Percentiles rank a stretch among this genome's conserved stretches.
phyloP scores from a whole-genome alignment of 2,888 invertebrate species.

The Lasiommata megera region DNA sequence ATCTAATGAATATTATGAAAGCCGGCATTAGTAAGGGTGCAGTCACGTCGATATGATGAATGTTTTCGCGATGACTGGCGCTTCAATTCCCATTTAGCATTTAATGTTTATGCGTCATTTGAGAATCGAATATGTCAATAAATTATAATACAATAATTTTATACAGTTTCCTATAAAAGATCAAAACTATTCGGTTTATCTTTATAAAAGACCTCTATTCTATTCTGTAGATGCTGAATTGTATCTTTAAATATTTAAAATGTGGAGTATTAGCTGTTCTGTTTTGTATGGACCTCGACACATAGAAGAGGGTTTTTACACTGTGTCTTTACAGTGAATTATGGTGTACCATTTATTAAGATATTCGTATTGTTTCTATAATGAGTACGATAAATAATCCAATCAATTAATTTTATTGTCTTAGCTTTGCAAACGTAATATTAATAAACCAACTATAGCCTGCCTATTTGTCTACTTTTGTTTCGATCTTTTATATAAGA shows the following conservation, averaged over 20 bases:
- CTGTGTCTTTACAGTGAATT: too few relatives aligned
- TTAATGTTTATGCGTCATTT: conserved; percentile 35
- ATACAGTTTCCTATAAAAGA: conserved; percentile 3
- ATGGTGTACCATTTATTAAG: too few relatives aligned
- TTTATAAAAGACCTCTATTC: not conserved
- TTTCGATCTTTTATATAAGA: too few relatives aligned
- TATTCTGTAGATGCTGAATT: not conserved
- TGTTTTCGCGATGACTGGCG: conserved; percentile 67
- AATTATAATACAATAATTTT: conserved; percentile 15
- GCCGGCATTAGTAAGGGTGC: conserved; percentile 58
- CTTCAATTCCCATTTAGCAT: conserved; percentile 63
- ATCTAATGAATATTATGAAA: conserved; percentile 79
- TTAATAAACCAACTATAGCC: too few relatives aligned
- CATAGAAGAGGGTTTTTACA: too few relatives aligned
- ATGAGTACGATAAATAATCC: too few relatives aligned
- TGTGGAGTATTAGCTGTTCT: too few relatives aligned
- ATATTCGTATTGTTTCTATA: too few relatives aligned
- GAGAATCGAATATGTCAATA: conserved; percentile 13
- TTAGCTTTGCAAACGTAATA: too few relatives aligned
- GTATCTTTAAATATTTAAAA: not conserved
- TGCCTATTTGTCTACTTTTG: too few relatives aligned
- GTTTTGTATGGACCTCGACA: too few relatives aligned
- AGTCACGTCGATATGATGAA: conserved; percentile 72
- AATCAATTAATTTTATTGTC: too few relatives aligned
- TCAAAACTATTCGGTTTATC: conserved; percentile 7